Conservation (phyloP, 2,113 vertebrate genomes). For the Thalassarche chlororhynchos region DNA sequence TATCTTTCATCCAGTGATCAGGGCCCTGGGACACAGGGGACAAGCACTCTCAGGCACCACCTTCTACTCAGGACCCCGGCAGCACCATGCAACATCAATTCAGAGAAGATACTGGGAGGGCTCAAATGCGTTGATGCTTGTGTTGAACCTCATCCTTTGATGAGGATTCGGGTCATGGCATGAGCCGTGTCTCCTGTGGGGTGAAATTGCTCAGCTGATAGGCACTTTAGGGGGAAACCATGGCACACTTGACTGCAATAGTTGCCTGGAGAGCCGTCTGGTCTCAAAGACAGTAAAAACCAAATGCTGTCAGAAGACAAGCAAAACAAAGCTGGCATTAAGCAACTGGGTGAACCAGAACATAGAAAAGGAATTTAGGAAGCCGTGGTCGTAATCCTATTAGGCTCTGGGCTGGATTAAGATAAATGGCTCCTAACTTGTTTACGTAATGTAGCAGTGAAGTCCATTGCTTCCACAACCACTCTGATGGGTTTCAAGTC, state of each 20-base stretch:
- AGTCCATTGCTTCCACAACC: neutral
- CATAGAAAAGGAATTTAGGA: conserved; percentile 25
- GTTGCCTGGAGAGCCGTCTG: neutral
- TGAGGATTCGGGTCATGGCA: neutral
- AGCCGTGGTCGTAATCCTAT: neutral
- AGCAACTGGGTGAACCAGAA: conserved; percentile 16
- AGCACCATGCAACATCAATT: neutral
- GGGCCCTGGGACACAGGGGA: neutral
- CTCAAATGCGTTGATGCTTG: neutral
- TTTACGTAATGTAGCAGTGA: neutral
- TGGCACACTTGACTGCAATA: neutral
- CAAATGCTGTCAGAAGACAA: neutral
- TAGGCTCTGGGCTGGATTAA: conserved; percentile 15
- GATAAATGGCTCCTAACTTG: neutral
- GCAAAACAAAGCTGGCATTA: neutral
- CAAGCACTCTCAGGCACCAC: neutral
- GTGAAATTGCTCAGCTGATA: neutral
- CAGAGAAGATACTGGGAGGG: neutral
- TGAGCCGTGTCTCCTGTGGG: neutral
- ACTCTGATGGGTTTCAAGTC: neutral
- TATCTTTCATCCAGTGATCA: neutral
- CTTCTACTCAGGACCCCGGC: neutral
- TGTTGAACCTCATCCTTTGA: neutral
- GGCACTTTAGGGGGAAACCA: neutral
- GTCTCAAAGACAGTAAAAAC: neutral